These are phyloP conservation scores for Pseudolycoriella hygida DNA, from an alignment of 2,888 invertebrate genomes.

Conservation along the genomic window DNA sequence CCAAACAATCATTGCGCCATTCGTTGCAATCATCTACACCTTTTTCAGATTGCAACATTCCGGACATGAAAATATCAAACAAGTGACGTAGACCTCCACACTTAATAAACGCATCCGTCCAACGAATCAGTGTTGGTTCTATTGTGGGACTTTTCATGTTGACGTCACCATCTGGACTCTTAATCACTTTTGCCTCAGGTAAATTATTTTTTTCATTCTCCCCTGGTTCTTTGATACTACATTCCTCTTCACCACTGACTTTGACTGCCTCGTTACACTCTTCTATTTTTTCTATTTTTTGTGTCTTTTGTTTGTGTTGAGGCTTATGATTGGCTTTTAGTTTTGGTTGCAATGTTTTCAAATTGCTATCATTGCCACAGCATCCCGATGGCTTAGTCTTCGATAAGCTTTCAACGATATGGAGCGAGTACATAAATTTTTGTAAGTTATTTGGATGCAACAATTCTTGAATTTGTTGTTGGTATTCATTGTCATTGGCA, in stretches of 20 bases:
- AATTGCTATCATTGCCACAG: slow-evolving; percentile 5
- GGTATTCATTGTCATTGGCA: slow-evolving; percentile 16
- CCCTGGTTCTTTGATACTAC: background rate
- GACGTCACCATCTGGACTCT: background rate
- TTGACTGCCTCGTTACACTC: background rate
- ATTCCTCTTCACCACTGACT: background rate
- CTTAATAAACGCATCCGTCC: slow-evolving; percentile 68
- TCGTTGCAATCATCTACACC: slow-evolving; percentile 50
- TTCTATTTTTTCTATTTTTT: background rate
- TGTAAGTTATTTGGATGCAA: slow-evolving; percentile 80
- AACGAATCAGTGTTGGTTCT: slow-evolving; percentile 21
- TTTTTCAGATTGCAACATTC: slow-evolving; percentile 49
- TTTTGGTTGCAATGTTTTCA: slow-evolving; percentile 2
- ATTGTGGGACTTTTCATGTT: background rate
- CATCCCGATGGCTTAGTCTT: slow-evolving; percentile 10
- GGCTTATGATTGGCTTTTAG: background rate
- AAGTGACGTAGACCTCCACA: slow-evolving; percentile 75
- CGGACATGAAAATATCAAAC: slow-evolving; percentile 84
- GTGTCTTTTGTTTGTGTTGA: background rate
- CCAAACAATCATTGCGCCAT: slow-evolving; percentile 90
- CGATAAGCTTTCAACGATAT: slow-evolving; percentile 67
- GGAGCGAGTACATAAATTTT: slow-evolving; percentile 86
- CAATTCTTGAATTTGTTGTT: slow-evolving; percentile 42
- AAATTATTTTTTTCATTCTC: background rate
- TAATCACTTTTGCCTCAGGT: background rate